Conservation (phyloP, 2,797 vertebrate species). For the Notolabrus celidotus region DNA sequence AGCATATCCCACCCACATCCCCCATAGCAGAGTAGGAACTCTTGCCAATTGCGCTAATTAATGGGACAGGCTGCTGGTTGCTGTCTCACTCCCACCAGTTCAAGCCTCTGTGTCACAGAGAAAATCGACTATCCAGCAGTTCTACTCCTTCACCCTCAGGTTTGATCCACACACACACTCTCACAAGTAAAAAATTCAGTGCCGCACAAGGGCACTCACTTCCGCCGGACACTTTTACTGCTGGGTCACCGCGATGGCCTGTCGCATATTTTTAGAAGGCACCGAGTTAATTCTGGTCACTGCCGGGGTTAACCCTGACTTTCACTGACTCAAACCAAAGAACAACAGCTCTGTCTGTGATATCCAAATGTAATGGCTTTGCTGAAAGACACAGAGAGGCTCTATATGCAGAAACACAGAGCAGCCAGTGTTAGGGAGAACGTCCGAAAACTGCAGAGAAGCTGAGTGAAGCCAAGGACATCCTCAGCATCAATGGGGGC, state of each 20-base stretch:
- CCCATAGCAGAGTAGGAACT: conserved; percentile 67
- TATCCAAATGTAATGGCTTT: conserved; percentile 46
- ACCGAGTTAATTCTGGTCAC: conserved; percentile 72
- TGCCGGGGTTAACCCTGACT: conserved; percentile 68
- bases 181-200: conserved; percentile 6
- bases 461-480: conserved; percentile 77
- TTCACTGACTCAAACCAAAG: conserved; percentile 53
- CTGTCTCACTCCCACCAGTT: conserved; percentile 66
- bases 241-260: conserved; percentile 66
- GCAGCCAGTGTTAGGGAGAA: conserved; percentile 68
- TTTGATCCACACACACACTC: conserved; percentile 49
- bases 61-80: conserved; percentile 70
- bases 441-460: conserved; percentile 50
- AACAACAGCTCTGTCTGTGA: conserved; percentile 75
- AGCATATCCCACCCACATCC: conserved; percentile 65
- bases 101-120: conserved; percentile 62
- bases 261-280: conserved; percentile 78
- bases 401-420: conserved; percentile 74
- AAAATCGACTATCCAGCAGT: conserved; percentile 69
- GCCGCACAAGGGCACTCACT: conserved; percentile 72
- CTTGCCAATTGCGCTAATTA: conserved; percentile 84
- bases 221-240: conserved; percentile 77
- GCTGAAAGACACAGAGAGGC: conserved; percentile 73
- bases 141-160: conserved; percentile 57
- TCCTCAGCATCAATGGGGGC: conserved; percentile 77